These are phyloP conservation scores for Lasioglossum leucozonium DNA, from an alignment of 2,888 invertebrate species.

Conservation along the genomic window DNA sequence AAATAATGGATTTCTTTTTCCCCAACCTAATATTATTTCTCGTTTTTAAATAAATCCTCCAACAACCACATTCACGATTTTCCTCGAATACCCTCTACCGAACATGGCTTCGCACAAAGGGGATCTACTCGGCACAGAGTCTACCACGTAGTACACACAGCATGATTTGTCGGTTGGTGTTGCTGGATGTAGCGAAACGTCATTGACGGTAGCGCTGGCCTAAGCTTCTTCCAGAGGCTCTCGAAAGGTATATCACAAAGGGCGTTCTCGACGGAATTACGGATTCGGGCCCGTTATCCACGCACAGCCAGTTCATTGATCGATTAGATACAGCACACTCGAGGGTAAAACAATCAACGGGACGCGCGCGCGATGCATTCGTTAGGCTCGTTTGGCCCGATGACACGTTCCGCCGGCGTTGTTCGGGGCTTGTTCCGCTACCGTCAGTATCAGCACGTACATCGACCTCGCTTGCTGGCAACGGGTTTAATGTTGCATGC, in stretches of 20 bases:
- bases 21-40: too few relatives aligned
- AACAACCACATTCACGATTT: too few relatives aligned
- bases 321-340: constrained; percentile 1
- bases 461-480: background rate
- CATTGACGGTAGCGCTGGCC: too few relatives aligned
- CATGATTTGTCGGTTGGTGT: background rate
- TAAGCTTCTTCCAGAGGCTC: background rate
- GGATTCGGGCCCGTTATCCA: constrained; percentile 15
- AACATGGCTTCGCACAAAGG: too few relatives aligned
- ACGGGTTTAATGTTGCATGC: constrained; percentile 12
- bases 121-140: too few relatives aligned
- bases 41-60: too few relatives aligned
- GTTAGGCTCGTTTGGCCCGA: constrained; percentile 38
- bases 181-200: background rate
- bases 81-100: too few relatives aligned
- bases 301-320: constrained; percentile 36
- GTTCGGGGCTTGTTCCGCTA: constrained; percentile 16
- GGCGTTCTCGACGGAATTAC: background rate
- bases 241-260: background rate
- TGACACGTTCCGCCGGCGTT: constrained; percentile 14
- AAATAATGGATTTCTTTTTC: too few relatives aligned
- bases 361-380: constrained; percentile 25
- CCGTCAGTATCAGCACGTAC: constrained; percentile 10
- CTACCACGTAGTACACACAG: too few relatives aligned
- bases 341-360: constrained; percentile 37